These are phyloP conservation scores for Brassicogethes aeneus DNA, from an alignment of 2,888 invertebrate genomes.

Conservation along the genomic window DNA sequence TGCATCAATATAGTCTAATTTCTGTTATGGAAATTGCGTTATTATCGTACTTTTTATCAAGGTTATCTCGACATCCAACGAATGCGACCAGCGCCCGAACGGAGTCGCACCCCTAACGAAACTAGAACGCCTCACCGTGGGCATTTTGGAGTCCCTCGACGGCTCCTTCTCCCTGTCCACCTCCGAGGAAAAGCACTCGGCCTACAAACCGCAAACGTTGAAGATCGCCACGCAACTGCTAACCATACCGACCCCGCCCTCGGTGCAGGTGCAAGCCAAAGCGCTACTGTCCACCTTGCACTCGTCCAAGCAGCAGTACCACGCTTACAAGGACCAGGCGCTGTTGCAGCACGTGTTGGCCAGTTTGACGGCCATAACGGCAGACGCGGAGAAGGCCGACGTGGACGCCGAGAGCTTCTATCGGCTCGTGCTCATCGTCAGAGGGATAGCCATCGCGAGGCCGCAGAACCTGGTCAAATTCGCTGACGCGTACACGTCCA, in stretches of 20 bases:
- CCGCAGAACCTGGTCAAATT: slow-evolving; percentile 71
- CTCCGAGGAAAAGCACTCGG: slow-evolving; percentile 43
- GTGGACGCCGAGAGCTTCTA: slow-evolving; percentile 89
- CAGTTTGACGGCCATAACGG: slow-evolving; percentile 56
- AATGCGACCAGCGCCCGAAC: slow-evolving; percentile 14
- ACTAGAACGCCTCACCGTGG: slow-evolving; percentile 56
- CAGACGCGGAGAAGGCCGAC: slow-evolving; percentile 38
- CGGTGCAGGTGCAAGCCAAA: slow-evolving; percentile 70
- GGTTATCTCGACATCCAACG: slow-evolving; percentile 3
- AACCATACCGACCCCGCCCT: slow-evolving; percentile 60
- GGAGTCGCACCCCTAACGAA: slow-evolving; percentile 47
- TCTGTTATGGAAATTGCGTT: too few species aligned
- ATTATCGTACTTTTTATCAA: slow-evolving; percentile 17
- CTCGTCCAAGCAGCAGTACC: slow-evolving; percentile 64
- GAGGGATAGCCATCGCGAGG: slow-evolving; percentile 76
- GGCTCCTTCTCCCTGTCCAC: slow-evolving; percentile 52
- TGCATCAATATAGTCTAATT: too few species aligned
- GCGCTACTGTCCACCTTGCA: slow-evolving; percentile 75
- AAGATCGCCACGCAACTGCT: slow-evolving; percentile 58
- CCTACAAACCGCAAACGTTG: slow-evolving; percentile 48
- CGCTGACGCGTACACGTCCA: slow-evolving; percentile 50
- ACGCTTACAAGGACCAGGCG: slow-evolving; percentile 85
- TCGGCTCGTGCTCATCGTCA: slow-evolving; percentile 71
- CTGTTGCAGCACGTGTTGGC: slow-evolving; percentile 68
- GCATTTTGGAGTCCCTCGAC: slow-evolving; percentile 64